Base-by-base conservation (phyloP, 2,888 invertebrate genomes). In the Drosophila planitibia region DNA sequence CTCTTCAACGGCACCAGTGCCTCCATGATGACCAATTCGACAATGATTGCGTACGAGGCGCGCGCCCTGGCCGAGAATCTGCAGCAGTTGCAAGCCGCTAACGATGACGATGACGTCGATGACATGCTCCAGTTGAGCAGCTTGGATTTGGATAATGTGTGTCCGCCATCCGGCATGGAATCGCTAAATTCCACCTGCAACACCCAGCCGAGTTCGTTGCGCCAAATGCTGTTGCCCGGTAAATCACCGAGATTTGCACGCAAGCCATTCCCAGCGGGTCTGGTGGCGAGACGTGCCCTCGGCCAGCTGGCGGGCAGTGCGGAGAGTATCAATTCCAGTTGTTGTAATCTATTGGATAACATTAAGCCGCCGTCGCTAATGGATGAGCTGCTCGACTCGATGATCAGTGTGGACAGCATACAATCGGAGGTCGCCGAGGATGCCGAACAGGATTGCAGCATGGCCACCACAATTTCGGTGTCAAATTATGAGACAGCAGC, bases 341-440 rank as follows among this genome's bases (percentile, higher is more conserved):
- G 94, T 51, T 95, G 95, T 9, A 96, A 97, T 90, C 93, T 97
- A 37, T 93, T 97, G 64, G 97, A 98, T 39, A 96, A 96, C 76
- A 95, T 97, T 4, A 97, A 97, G 91, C 97, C 97, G 4, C 97
- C 98, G 0, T 97, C 97, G 0, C 95, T 96, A 76, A 96, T 97
- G 96, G 97, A 97, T 69, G 95, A 96, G 83, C 92, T 96, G 7
- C 86, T 95, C 2, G 97, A 98, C 83, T 97, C 97, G 78, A 97
- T 97, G 96, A 94, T 96, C 19, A 97, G 97, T 65, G 96, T 97
- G 0, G 96, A 96, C 0, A 97, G 97, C 91, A 96, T 97, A 69
- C 96, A 96, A 33, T 97, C 96, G 0, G 97, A 97, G 93, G 95
- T 96, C 5, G 96, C 95, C 0, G 97, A 97, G 0, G 97, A 97